phyloP scores from a whole-genome alignment of 2,113 vertebrate genomes.

The Turnix velox region DNA sequence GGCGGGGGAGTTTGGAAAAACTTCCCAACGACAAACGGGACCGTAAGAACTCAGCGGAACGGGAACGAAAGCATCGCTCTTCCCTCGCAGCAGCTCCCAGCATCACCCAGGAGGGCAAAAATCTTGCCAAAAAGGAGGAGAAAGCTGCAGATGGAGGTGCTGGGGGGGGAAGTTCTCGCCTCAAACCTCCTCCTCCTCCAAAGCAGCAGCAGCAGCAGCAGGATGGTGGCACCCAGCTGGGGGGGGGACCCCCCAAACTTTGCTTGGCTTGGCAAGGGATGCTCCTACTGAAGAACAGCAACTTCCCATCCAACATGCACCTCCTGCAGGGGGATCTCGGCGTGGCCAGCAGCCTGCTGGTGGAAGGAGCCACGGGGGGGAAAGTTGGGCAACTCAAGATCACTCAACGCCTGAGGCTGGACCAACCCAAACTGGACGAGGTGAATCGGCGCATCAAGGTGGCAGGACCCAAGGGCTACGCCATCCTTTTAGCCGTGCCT shows the following conservation, averaged over 20 bases:
- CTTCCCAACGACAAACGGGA: slow-evolving; percentile 78
- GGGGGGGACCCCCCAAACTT: slow-evolving; percentile 79
- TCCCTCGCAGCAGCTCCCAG: slow-evolving; percentile 11
- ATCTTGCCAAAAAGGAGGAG: slow-evolving; percentile 81
- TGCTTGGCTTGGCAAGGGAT: slow-evolving; percentile 95
- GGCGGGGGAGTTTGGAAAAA: slow-evolving; percentile 83
- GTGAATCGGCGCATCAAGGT: slow-evolving; percentile 97
- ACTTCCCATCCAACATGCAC: slow-evolving; percentile 98
- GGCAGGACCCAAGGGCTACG: slow-evolving; percentile 91
- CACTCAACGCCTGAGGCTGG: slow-evolving; percentile 95
- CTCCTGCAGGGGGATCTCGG: slow-evolving; percentile 91
- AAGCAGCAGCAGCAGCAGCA: slow-evolving; percentile 70
- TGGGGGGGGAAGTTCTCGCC: slow-evolving; percentile 68
- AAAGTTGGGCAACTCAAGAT: slow-evolving; percentile 96
- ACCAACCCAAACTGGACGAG: slow-evolving; percentile 98
- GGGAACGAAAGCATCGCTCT: slow-evolving; percentile 85
- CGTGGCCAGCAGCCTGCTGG: slow-evolving; percentile 89
- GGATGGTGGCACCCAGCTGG: slow-evolving; percentile 65
- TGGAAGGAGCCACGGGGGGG: slow-evolving; percentile 85
- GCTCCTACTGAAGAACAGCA: slow-evolving; percentile 98
- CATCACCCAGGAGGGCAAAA: slow-evolving; percentile 78
- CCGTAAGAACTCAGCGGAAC: slow-evolving; percentile 68
- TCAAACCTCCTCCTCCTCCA: slow-evolving; percentile 63
- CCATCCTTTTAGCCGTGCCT: slow-evolving; percentile 92
- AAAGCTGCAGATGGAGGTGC: slow-evolving; percentile 62